Conservation (phyloP, 2,888 invertebrate genomes). For the Callimorpha dominula region DNA sequence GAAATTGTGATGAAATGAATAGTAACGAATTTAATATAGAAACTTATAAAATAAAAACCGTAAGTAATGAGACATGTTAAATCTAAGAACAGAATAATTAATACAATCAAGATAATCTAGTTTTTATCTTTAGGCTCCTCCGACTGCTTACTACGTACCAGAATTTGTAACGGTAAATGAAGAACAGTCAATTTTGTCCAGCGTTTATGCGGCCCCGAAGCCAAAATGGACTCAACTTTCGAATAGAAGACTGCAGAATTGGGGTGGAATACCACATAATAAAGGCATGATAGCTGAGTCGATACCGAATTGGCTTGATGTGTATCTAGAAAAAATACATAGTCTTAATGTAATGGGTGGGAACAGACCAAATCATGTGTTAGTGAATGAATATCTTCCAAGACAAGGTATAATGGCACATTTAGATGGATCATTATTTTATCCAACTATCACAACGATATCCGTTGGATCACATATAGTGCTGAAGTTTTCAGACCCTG, state of each 20-base stretch:
- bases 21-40: slow-evolving; percentile 35
- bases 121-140: slow-evolving; percentile 78
- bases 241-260: slow-evolving; percentile 97
- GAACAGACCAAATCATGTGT: slow-evolving; percentile 95
- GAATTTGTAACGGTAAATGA: slow-evolving; percentile 93
- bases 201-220: slow-evolving; percentile 93
- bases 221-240: slow-evolving; percentile 98
- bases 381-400: slow-evolving; percentile 97
- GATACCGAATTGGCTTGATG: slow-evolving; percentile 94
- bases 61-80: not conserved
- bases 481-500: slow-evolving; percentile 92
- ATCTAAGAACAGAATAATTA: not conserved
- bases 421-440: slow-evolving; percentile 97
- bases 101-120: not conserved
- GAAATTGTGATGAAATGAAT: slow-evolving; percentile 22
- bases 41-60: slow-evolving; percentile 25
- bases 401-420: slow-evolving; percentile 99
- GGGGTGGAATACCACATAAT: slow-evolving; percentile 97
- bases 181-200: slow-evolving; percentile 89
- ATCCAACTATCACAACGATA: slow-evolving; percentile 96
- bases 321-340: slow-evolving; percentile 90
- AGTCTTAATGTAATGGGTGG: slow-evolving; percentile 90
- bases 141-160: slow-evolving; percentile 93
- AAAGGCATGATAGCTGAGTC: slow-evolving; percentile 97
- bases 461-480: slow-evolving; percentile 96